Evolutionary conservation across 2,888 invertebrate genomes (phyloP).

Genomic region (Calephelis perditalis): DNA sequence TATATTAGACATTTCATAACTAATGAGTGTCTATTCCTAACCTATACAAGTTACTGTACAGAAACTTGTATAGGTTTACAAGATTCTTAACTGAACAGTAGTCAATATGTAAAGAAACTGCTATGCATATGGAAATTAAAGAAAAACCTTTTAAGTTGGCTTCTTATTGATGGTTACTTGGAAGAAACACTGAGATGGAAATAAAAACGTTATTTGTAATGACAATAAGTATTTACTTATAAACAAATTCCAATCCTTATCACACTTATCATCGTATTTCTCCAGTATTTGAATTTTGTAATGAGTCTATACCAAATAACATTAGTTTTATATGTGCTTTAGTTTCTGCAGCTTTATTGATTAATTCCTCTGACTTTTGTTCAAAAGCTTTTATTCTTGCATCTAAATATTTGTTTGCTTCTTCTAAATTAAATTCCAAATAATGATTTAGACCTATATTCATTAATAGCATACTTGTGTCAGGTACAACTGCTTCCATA

Average conservation of each 20-base stretch:
- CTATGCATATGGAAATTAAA: too few species aligned
- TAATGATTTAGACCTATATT: constrained; percentile 87
- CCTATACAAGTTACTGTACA: too few species aligned
- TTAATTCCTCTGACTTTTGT: constrained; percentile 78
- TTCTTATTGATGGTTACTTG: constrained; percentile 14
- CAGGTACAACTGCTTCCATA: constrained; percentile 85
- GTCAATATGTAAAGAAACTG: too few species aligned
- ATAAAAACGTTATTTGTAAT: background rate
- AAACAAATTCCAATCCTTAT: background rate
- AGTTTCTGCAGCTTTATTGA: constrained; percentile 82
- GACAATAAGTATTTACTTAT: background rate
- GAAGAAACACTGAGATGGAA: background rate
- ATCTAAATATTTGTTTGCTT: constrained; percentile 84
- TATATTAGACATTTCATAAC: too few species aligned
- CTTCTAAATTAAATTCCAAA: constrained; percentile 83
- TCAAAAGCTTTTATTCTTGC: constrained; percentile 82
- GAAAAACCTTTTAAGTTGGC: background rate
- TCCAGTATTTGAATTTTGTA: constrained; percentile 48
- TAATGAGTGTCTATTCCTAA: too few species aligned
- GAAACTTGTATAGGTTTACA: too few species aligned
- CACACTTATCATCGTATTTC: background rate
- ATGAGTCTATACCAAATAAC: constrained; percentile 81
- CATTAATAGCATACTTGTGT: constrained; percentile 82
- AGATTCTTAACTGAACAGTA: too few species aligned
- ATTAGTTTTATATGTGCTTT: constrained; percentile 89